Evolutionary conservation across 2,113 vertebrate genomes (phyloP).

Genomic region (Prolemur simus): DNA sequence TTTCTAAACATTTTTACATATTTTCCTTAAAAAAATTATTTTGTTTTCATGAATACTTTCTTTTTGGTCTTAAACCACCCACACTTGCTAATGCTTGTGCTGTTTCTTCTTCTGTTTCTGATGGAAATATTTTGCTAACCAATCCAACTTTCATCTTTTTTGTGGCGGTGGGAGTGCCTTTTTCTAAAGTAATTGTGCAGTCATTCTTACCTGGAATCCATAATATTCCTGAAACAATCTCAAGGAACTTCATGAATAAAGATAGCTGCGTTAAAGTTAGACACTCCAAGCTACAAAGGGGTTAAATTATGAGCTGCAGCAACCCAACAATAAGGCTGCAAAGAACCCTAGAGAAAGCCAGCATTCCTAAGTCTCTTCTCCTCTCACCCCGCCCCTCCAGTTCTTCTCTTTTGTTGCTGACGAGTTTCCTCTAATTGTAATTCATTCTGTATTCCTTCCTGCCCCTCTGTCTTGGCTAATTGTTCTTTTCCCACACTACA

Average conservation of each 20-base stretch:
- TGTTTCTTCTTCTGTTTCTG: not conserved
- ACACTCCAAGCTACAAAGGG: not conserved
- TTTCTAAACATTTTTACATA: not conserved
- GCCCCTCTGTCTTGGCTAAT: slow-evolving; percentile 66
- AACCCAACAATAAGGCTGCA: slow-evolving; percentile 11
- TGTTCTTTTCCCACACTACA: slow-evolving; percentile 67
- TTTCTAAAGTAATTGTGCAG: slow-evolving; percentile 6
- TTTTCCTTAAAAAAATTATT: not conserved
- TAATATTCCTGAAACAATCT: not conserved
- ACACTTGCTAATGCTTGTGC: not conserved
- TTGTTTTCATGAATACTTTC: not conserved
- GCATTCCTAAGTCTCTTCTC: slow-evolving; percentile 20
- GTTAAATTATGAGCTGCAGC: slow-evolving; percentile 53
- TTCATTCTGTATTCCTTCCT: slow-evolving; percentile 77
- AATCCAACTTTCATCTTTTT: not conserved
- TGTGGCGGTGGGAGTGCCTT: not conserved
- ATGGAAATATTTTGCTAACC: not conserved
- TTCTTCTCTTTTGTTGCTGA: slow-evolving; percentile 33
- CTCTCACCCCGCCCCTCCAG: not conserved
- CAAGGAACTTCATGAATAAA: slow-evolving; percentile 35
- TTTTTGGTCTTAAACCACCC: slow-evolving; percentile 4
- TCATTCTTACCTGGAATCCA: slow-evolving; percentile 25
- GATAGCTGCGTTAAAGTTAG: not conserved
- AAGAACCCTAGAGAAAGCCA: not conserved
- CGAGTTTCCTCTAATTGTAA: slow-evolving; percentile 74